Percentiles rank a stretch among this genome's conserved stretches.
Conservation (phyloP, 2,797 vertebrate species). For the Siniperca undulata region DNA sequence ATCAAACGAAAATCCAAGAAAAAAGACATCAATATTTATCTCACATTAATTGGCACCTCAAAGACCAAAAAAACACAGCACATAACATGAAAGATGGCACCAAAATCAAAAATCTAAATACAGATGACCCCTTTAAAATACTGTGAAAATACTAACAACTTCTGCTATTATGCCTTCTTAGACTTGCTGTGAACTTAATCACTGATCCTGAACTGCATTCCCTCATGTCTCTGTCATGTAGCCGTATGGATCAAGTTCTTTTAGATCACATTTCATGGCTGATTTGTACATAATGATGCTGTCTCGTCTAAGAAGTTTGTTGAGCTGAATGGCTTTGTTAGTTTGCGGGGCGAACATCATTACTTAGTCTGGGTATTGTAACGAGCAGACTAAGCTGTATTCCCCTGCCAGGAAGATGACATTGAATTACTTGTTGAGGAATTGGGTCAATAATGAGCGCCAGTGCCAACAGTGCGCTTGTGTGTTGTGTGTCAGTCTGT, state of each 20-base stretch:
- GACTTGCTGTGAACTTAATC: slow-evolving; percentile 15
- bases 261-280: slow-evolving; percentile 61
- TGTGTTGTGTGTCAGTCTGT: slow-evolving; percentile 34
- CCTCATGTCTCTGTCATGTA: slow-evolving; percentile 15
- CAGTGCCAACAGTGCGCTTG: slow-evolving; percentile 37
- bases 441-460: slow-evolving; percentile 76
- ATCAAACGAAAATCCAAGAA: background rate
- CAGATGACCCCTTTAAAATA: background rate
- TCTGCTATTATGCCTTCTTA: background rate
- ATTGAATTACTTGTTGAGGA: slow-evolving; percentile 79
- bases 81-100: background rate
- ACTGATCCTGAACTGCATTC: slow-evolving; percentile 27
- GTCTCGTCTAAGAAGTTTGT: slow-evolving; percentile 66
- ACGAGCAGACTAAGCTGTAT: slow-evolving; percentile 72
- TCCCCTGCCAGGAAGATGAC: slow-evolving; percentile 77
- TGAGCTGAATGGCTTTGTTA: slow-evolving; percentile 72
- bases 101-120: background rate
- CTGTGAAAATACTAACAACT: background rate
- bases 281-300: slow-evolving; percentile 63
- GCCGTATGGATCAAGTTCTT: slow-evolving; percentile 41
- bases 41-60: background rate
- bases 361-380: slow-evolving; percentile 78
- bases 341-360: slow-evolving; percentile 73
- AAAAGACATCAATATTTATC: background rate
- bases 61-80: background rate